A percentile compares a stretch with the other conserved stretches of the same genome.
Evolutionary conservation across 2,888 invertebrate species (phyloP).

Genomic region (Aphrophora alni): DNA sequence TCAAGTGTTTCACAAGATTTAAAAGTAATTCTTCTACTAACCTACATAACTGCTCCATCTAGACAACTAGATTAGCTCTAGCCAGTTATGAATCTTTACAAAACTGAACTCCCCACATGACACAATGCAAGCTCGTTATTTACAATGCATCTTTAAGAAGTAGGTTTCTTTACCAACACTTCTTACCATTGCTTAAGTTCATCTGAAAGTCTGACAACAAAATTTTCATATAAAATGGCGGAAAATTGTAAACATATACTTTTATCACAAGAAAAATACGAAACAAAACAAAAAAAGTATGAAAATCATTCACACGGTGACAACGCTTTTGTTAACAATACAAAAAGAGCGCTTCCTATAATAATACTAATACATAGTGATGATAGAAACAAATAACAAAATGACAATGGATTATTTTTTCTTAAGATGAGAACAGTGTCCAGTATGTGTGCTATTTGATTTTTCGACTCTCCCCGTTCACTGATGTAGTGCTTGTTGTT

Average conservation of each 20-base stretch:
- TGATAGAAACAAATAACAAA: background rate
- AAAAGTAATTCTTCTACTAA: background rate
- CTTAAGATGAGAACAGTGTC: background rate
- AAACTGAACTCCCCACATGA: background rate
- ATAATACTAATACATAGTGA: background rate
- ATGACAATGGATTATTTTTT: background rate
- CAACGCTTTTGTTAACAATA: background rate
- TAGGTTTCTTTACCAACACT: background rate
- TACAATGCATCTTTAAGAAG: background rate
- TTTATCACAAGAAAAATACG: background rate
- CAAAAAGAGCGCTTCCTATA: background rate
- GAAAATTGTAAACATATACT: background rate
- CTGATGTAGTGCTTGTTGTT: background rate
- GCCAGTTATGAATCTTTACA: background rate
- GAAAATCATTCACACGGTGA: background rate
- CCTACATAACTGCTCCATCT: background rate
- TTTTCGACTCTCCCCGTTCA: constrained; percentile 28
- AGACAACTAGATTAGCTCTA: background rate
- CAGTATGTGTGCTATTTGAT: constrained; percentile 27
- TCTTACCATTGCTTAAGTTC: background rate
- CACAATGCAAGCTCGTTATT: background rate
- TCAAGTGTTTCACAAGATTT: background rate
- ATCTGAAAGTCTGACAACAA: background rate
- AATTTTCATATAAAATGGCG: background rate
- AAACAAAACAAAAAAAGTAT: background rate